Base-by-base conservation (phyloP, 2,113 vertebrate species). In the Archocentrus centrarchus region DNA sequence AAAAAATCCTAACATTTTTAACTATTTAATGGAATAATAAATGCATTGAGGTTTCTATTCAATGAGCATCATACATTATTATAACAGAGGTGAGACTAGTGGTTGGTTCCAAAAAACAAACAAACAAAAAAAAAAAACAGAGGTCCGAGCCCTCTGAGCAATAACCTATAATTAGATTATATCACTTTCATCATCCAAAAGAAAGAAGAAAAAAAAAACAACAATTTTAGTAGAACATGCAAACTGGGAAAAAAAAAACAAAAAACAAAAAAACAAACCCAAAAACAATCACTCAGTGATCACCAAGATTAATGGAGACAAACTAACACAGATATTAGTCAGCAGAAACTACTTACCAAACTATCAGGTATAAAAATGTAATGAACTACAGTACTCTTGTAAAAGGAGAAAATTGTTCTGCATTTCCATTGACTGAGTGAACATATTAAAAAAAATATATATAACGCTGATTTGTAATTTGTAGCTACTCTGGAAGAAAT, bases 401-500 rank as follows among this genome's bases (percentile, higher is more conserved):
- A 75, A 91, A 91, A 86, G 13, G 75, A 77, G 68, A 73, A 75
- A 91, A 79, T 61, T 90, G 77, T 88, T 88, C 86, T 91, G 59
- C 82, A 84, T 81, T 86, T 90, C 77, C 57, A 79, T 11, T 76
- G 44, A 91, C 55, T 60, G 58, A 39, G 59, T 82, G 73, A 61
- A 88, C 73, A 39, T 59, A 82, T 81, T 80, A 7, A 84, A 92
- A 91, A 90, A 47, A 50, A 61, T 35, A 63, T 37, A 37, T 39
- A 11, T 62, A 37, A 90, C 0, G 70, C 60, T 88, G 88, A 83
- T 86, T 90, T 89, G 86, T 85, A 78, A 89, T 87, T 66, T 79
- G 80, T 89, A 88, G 91, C 87, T 92, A 92, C 89, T 79, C 90
- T 84, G 61, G 88, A 93, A 91, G 89, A 93, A 87, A 64, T 90